Evolutionary conservation across 2,797 vertebrate species (phyloP).

Genomic region (Spinus pinus): DNA sequence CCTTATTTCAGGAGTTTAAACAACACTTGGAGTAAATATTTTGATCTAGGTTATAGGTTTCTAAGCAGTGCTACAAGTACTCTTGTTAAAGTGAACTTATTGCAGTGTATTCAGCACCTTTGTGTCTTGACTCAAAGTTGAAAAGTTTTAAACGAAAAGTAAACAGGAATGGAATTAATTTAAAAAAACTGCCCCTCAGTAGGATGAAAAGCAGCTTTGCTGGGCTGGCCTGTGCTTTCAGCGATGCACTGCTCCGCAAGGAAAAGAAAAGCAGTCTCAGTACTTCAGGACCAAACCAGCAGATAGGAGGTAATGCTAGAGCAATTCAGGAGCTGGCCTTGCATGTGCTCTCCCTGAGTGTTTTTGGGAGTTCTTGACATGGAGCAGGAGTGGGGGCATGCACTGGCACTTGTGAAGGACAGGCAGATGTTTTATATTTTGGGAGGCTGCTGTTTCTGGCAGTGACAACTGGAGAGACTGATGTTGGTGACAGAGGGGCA

Average conservation of each 20-base stretch:
- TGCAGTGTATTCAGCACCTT: neutral
- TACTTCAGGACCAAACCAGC: neutral
- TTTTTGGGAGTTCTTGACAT: neutral
- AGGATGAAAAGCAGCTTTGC: neutral
- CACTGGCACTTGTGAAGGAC: neutral
- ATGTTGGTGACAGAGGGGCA: neutral
- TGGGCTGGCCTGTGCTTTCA: neutral
- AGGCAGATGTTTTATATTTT: neutral
- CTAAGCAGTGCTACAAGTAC: neutral
- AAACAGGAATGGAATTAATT: neutral
- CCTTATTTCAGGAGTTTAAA: neutral
- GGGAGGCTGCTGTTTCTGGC: neutral
- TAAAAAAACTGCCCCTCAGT: rapidly evolving
- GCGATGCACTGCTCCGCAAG: neutral
- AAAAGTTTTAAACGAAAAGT: neutral
- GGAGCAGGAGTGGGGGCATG: neutral
- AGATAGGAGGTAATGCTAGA: neutral
- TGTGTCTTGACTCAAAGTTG: neutral
- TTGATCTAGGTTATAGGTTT: neutral
- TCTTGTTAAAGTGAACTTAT: rapidly evolving
- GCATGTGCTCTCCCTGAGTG: neutral
- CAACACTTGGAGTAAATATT: neutral
- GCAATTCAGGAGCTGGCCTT: neutral
- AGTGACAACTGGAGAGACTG: neutral
- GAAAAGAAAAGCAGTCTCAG: neutral